phyloP scores from a whole-genome alignment of 2,113 vertebrate species.

The Peromyscus leucopus region DNA sequence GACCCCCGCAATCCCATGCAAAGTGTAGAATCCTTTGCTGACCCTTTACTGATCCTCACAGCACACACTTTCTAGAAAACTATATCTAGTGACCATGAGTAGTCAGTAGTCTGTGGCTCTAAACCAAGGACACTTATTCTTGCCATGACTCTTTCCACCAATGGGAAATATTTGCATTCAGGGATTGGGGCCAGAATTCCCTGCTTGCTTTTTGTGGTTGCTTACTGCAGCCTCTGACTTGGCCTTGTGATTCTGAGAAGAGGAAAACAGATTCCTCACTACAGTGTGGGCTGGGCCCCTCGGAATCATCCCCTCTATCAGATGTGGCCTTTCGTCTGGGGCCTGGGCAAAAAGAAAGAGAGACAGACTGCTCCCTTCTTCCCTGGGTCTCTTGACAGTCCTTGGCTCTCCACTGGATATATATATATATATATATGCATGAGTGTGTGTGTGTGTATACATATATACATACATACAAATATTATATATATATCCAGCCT shows the following conservation, averaged over 20 bases:
- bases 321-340: accelerated
- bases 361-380: background rate
- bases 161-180: too few species aligned
- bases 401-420: accelerated
- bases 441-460: background rate
- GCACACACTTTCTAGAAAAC: background rate
- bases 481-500: background rate
- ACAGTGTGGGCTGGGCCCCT: background rate
- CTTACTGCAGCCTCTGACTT: background rate
- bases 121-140: background rate
- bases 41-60: background rate
- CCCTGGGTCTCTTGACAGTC: background rate
- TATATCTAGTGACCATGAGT: background rate
- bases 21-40: background rate
- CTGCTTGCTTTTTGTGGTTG: background rate
- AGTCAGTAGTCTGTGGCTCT: background rate
- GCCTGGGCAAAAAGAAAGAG: background rate
- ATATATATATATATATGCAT: accelerated
- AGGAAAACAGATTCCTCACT: background rate
- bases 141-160: background rate
- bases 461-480: too few species aligned
- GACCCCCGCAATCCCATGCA: background rate
- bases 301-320: accelerated
- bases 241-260: background rate
- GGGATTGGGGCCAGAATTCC: background rate